These are phyloP conservation scores for Drosophila dives DNA, from an alignment of 2,888 invertebrate genomes.

Conservation along the genomic window DNA sequence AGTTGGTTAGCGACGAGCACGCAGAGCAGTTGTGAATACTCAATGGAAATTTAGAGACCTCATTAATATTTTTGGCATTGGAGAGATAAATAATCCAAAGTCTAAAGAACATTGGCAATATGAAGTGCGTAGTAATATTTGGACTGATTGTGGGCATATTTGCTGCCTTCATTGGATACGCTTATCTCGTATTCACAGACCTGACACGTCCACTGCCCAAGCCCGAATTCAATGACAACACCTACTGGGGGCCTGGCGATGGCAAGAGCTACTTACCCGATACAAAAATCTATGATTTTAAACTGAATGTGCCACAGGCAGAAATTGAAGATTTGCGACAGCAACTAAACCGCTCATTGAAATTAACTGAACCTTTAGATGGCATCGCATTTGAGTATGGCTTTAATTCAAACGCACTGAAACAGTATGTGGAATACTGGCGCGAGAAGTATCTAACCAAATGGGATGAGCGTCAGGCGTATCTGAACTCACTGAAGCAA, in stretches of 20 bases:
- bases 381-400: constrained; percentile 91
- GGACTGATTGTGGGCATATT: constrained; percentile 68
- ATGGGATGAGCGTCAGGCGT: constrained; percentile 88
- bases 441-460: constrained; percentile 88
- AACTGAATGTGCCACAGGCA: constrained; percentile 58
- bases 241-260: constrained; percentile 83
- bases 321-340: constrained; percentile 87
- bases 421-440: constrained; percentile 91
- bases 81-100: constrained; percentile 27
- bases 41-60: constrained; percentile 15
- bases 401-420: constrained; percentile 89
- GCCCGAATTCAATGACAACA: constrained; percentile 79
- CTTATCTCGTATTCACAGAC: constrained; percentile 69
- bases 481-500: constrained; percentile 90
- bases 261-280: constrained; percentile 77
- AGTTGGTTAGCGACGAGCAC: constrained; percentile 41
- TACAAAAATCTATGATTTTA: constrained; percentile 74
- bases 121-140: constrained; percentile 71
- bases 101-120: constrained; percentile 29
- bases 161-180: constrained; percentile 62
- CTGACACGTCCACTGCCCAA: constrained; percentile 77
- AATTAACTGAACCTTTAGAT: constrained; percentile 87
- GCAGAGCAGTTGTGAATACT: constrained; percentile 32
- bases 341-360: constrained; percentile 86
- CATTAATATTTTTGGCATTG: constrained; percentile 38